Base-by-base conservation (phyloP, 2,113 vertebrate species). In the Dasyornis broadbenti region DNA sequence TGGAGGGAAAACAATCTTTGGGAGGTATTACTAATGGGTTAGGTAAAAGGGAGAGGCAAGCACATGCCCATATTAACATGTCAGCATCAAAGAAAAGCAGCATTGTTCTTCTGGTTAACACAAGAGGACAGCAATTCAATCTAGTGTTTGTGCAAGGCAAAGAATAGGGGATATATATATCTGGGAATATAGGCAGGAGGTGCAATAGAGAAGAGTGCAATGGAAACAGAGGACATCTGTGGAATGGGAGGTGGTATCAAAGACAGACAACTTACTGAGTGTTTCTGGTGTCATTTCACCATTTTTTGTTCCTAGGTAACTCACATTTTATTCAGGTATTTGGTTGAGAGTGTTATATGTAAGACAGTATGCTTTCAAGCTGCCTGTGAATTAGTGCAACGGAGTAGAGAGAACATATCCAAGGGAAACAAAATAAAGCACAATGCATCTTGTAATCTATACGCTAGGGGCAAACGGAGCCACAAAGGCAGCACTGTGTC, bases 381-480 rank as follows among this genome's bases (percentile, higher is more conserved):
- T 64, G 75, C 72, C 80, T 84, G 47, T 94, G 92, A 89, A 92
- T 79, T 79, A 94, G 77, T 79, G 80, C 52, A 76, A 72, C 24
- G 44, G 78, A 92, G 75, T 81, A 40, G 79, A 86, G 56, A 92
- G 73, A 82, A 49, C 45, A 37, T 86, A 94, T 90, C 83, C 81
- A 65, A 79, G 37, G 69, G 91, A 90, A 96, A 92, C 35, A 71
- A 96, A 97, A 89, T 63, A 61, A 92, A 95, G 61, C 27, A 70
- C 68, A 91, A 91, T 70, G 26, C 68, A 86, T 92, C 78, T 80
- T 72, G 85, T 87, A 97, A 94, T 96, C 92, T 90, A 95, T 90
- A 92, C n/a, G 0, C 78, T 79, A 40, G 92, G 94, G 57, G 93
- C 57, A 81, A 91, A 75, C 37, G 57, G 27, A 69, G 27, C 27